These are phyloP conservation scores for Dilophus febrilis DNA, from an alignment of 2,888 invertebrate species.

Conservation along the genomic window DNA sequence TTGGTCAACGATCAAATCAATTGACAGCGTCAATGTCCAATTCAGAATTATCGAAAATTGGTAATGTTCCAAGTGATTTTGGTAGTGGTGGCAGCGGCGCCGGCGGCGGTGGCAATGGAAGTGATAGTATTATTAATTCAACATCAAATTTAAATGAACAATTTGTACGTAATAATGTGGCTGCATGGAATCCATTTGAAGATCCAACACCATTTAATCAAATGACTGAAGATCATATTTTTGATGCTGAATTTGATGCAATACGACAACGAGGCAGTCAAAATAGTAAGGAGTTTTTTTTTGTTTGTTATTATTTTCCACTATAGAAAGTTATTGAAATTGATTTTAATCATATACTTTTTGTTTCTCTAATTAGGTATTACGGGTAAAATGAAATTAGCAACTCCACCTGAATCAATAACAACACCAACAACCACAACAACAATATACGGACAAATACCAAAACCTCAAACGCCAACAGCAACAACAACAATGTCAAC, in stretches of 20 bases:
- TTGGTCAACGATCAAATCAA: constrained; percentile 15
- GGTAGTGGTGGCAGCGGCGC: constrained; percentile 8
- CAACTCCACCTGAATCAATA: constrained; percentile 1
- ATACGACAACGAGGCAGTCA: constrained; percentile 56
- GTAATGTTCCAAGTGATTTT: constrained; percentile 11
- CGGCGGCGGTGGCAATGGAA: constrained; percentile 8
- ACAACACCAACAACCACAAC: constrained; percentile 1
- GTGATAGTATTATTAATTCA: constrained; percentile 7
- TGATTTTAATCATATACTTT: no score
- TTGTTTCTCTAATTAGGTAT: neutral
- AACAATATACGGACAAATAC: constrained; percentile 7
- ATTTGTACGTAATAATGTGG: constrained; percentile 35
- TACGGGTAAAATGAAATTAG: no score
- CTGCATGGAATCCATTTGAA: constrained; percentile 73
- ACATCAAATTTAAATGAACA: constrained; percentile 13
- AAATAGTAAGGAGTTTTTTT: constrained; percentile 43
- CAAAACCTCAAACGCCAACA: constrained; percentile 2
- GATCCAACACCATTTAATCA: constrained; percentile 51
- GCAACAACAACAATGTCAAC: constrained; percentile 1
- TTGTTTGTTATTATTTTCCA: no score
- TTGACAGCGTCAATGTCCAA: constrained; percentile 23
- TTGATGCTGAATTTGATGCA: constrained; percentile 70
- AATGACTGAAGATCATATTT: constrained; percentile 63
- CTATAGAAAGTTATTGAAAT: no score
- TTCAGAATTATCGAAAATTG: constrained; percentile 20